Evolutionary conservation across 2,888 invertebrate genomes (phyloP).

Genomic region (Sminthurides aquaticus): DNA sequence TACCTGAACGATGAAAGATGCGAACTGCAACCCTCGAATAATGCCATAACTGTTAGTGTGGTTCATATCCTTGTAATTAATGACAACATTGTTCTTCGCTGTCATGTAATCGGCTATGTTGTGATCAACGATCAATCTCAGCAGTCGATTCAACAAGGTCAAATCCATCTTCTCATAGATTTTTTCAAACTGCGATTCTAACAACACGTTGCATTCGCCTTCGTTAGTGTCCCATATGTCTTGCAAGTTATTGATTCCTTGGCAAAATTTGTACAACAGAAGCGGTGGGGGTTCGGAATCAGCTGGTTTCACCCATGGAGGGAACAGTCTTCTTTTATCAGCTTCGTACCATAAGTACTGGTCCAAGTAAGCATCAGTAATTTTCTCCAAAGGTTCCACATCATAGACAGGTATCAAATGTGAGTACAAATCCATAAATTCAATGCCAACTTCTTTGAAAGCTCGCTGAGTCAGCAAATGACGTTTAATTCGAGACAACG

Average conservation of each 20-base stretch:
- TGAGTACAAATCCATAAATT: constrained; percentile 99
- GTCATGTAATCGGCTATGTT: constrained; percentile 99
- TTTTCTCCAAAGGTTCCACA: constrained; percentile 97
- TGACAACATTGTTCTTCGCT: constrained; percentile 99
- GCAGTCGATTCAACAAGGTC: constrained; percentile 87
- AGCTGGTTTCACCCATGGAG: constrained; percentile 98
- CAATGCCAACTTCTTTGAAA: constrained; percentile 98
- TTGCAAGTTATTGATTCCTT: constrained; percentile 88
- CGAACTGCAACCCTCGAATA: constrained; percentile 96
- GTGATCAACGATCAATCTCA: constrained; percentile 96
- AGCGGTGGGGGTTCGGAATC: constrained; percentile 83
- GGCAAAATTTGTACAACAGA: constrained; percentile 41
- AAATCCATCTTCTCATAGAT: constrained; percentile 99
- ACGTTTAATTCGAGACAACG: constrained; percentile 96
- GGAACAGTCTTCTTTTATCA: constrained; percentile 90
- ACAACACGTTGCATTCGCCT: constrained; percentile 95
- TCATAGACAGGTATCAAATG: constrained; percentile 98
- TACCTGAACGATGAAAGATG: constrained; percentile 80
- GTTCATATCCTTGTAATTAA: constrained; percentile 99
- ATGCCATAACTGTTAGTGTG: constrained; percentile 99
- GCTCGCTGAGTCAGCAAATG: constrained; percentile 96
- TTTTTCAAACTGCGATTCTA: constrained; percentile 96
- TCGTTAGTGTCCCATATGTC: constrained; percentile 99
- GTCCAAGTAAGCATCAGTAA: constrained; percentile 98
- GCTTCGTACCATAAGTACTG: constrained; percentile 99